A percentile compares a stretch with the other conserved stretches of the same genome.
Conservation (phyloP, 2,797 vertebrate species). For the Enteromius thamalakanensis region DNA sequence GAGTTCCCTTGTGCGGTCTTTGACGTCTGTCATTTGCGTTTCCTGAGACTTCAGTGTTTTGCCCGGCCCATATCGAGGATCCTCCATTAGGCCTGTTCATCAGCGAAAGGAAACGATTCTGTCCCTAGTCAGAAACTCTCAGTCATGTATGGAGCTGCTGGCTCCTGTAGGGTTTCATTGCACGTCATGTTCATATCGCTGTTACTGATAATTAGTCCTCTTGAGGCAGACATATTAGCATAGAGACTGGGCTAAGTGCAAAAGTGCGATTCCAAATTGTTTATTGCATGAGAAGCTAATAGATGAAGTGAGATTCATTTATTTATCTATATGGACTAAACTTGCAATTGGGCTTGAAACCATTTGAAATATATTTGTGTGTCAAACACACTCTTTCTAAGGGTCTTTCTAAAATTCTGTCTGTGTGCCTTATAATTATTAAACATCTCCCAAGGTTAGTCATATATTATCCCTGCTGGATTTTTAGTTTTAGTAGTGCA, state of each 20-base stretch:
- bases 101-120: conserved; percentile 31
- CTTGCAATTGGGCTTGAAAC: not conserved
- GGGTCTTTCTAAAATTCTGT: not conserved
- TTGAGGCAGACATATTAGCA: conserved; percentile 63
- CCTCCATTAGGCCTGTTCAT: conserved; percentile 22
- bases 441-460: not conserved
- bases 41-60: conserved; percentile 28
- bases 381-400: not conserved
- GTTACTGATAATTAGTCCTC: conserved; percentile 67
- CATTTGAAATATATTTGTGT: not conserved
- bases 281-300: conserved; percentile 62
- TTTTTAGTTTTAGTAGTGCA: not conserved
- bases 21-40: conserved; percentile 24
- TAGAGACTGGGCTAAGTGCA: conserved; percentile 58
- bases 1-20: conserved; percentile 20
- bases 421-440: not conserved
- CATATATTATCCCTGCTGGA: not conserved
- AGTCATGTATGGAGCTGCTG: conserved; percentile 56
- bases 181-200: conserved; percentile 69
- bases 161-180: conserved; percentile 62
- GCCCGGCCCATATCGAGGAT: conserved; percentile 23
- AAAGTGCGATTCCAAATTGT: conserved; percentile 56
- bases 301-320: not conserved
- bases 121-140: conserved; percentile 33
- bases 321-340: not conserved